phyloP scores from a whole-genome alignment of 2,113 vertebrate genomes.

The Entelurus aequoreus region DNA sequence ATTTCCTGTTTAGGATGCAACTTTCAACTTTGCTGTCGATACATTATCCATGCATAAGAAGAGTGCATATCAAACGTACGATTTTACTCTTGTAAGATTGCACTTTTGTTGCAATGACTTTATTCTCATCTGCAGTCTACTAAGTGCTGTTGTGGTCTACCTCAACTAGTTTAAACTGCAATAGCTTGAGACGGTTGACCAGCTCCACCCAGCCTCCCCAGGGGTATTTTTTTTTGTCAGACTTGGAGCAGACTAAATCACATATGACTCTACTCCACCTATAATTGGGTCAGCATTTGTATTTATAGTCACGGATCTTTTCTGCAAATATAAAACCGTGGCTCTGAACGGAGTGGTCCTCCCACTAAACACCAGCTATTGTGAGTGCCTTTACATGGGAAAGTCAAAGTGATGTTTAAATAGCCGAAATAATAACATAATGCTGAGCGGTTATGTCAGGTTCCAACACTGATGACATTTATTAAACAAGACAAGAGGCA shows the following conservation, averaged over 20 bases:
- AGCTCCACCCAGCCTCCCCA: constrained; percentile 30
- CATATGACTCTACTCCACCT: constrained; percentile 52
- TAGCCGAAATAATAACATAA: too few relatives aligned
- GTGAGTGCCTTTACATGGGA: neutral
- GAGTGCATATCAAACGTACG: too few relatives aligned
- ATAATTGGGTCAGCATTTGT: constrained; percentile 61
- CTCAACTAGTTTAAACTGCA: neutral
- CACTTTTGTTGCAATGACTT: too few relatives aligned
- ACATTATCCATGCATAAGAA: too few relatives aligned
- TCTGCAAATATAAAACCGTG: constrained; percentile 33
- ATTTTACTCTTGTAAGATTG: too few relatives aligned
- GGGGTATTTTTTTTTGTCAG: constrained; percentile 33
- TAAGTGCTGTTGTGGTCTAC: too few relatives aligned
- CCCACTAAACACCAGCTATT: constrained; percentile 24
- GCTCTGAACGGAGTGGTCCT: constrained; percentile 39
- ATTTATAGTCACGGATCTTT: constrained; percentile 52
- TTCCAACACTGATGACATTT: too few relatives aligned
- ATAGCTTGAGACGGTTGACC: constrained; percentile 33
- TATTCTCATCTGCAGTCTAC: too few relatives aligned
- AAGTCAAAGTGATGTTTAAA: neutral
- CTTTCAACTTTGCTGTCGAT: too few relatives aligned
- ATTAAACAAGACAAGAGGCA: too few relatives aligned
- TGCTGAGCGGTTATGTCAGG: too few relatives aligned
- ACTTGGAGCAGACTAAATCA: constrained; percentile 52
- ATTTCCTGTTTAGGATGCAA: too few relatives aligned